A percentile compares a stretch with the other conserved stretches of the same genome.
These are phyloP conservation scores for Kryphioiulus occultus DNA, from an alignment of 2,888 invertebrate genomes.

Conservation along the genomic window DNA sequence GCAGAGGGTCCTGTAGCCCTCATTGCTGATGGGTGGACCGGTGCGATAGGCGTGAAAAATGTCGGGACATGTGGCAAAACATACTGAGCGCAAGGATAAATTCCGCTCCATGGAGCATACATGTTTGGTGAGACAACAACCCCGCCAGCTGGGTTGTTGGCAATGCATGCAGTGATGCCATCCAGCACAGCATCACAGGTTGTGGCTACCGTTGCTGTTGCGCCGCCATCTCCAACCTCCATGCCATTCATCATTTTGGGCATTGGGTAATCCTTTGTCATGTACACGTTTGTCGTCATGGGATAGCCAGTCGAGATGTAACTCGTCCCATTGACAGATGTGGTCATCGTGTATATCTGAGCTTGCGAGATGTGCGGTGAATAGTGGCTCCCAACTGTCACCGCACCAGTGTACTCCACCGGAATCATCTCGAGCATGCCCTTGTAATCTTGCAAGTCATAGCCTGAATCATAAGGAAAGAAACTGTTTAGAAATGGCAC, in stretches of 20 bases:
- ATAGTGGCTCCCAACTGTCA: constrained; percentile 15
- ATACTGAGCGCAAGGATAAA: constrained; percentile 2
- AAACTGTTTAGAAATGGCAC: not conserved
- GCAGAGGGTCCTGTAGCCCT: constrained; percentile 7
- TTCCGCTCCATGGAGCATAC: constrained; percentile 1
- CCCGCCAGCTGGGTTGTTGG: not conserved
- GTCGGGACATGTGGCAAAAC: constrained; percentile 8
- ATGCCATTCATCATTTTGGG: constrained; percentile 44
- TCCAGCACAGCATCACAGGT: constrained; percentile 33
- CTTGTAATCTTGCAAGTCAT: constrained; percentile 2
- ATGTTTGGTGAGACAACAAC: constrained; percentile 32
- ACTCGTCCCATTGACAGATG: constrained; percentile 7
- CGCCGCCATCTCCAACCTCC: not conserved
- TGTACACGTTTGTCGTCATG: not conserved
- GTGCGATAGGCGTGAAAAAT: constrained; percentile 45
- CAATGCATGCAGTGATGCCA: not conserved
- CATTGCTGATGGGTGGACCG: constrained; percentile 41
- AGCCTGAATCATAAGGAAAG: not conserved
- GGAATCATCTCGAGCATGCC: not conserved
- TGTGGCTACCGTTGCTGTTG: not conserved
- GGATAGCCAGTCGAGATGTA: constrained; percentile 42
- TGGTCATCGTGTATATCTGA: constrained; percentile 45
- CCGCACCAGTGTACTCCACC: not conserved
- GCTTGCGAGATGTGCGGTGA: constrained; percentile 27
- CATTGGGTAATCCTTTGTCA: constrained; percentile 1